These are phyloP conservation scores for Henricia sp. DNA, from an alignment of 53 echinoderm and acorn worm genomes.

Conservation along the genomic window DNA sequence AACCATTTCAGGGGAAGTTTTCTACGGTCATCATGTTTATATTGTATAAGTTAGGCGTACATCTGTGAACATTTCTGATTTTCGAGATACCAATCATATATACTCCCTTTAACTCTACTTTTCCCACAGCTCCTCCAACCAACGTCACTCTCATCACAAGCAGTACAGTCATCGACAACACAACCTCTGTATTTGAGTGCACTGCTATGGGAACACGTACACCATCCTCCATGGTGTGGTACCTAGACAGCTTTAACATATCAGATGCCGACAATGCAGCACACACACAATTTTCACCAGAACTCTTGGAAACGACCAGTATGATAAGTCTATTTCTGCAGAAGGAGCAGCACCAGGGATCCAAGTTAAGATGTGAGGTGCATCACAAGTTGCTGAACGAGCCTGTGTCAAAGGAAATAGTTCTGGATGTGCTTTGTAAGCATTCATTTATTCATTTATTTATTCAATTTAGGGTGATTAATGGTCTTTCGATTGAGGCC, in stretches of 20 bases:
- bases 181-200: not conserved
- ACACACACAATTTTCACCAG: not conserved
- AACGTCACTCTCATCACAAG: not conserved
- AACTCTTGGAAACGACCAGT: conserved; percentile 7
- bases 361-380: conserved; percentile 22
- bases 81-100: no score
- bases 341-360: conserved; percentile 1
- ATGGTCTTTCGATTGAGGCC: no score
- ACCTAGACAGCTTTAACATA: conserved; percentile 1
- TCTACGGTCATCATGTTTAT: no score
- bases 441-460: no score
- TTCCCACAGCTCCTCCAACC: conserved; percentile 11
- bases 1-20: no score
- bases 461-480: no score
- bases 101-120: no score
- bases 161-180: not conserved
- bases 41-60: no score
- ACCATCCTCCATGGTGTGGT: conserved; percentile 17
- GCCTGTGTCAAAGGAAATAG: not conserved
- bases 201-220: not conserved
- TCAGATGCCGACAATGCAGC: not conserved
- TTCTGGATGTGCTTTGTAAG: conserved; percentile 23
- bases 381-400: not conserved
- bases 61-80: no score
- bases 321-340: not conserved